These are phyloP conservation scores for Drosophila quadrilineata DNA, from an alignment of 1,140 invertebrate species.

Conservation along the genomic window DNA sequence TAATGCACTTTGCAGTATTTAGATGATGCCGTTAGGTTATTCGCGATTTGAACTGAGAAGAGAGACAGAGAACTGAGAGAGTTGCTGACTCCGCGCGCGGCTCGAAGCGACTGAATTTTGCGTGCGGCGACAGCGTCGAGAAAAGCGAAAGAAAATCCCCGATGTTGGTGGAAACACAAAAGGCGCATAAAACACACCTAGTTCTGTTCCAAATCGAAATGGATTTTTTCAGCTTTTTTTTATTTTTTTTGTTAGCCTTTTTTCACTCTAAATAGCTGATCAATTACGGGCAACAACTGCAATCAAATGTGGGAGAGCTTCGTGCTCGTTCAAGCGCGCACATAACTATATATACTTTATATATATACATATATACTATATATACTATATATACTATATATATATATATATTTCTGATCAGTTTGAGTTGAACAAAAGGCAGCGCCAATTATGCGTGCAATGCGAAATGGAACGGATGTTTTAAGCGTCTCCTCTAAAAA, in stretches of 20 bases:
- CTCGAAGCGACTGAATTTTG: conserved; percentile 78
- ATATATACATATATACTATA: neutral
- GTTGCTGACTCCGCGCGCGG: conserved; percentile 77
- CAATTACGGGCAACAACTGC: conserved; percentile 67
- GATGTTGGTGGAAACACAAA: conserved; percentile 41
- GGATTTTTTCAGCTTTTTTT: neutral
- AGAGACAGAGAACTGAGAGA: conserved; percentile 45
- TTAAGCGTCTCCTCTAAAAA: too few species aligned
- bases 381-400: neutral
- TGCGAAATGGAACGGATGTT: conserved; percentile 77
- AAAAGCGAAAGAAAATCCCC: conserved; percentile 59
- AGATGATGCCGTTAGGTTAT: neutral
- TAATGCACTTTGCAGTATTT: neutral
- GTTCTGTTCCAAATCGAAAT: conserved; percentile 14
- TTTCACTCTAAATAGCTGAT: conserved; percentile 68
- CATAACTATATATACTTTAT: conserved; percentile 4
- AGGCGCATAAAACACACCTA: conserved; percentile 68
- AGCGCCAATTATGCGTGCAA: conserved; percentile 76
- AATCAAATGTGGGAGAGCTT: conserved; percentile 57
- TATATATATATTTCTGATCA: neutral
- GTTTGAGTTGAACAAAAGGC: conserved; percentile 17
- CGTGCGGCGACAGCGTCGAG: conserved; percentile 70
- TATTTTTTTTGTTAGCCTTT: conserved; percentile 19
- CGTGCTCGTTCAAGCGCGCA: conserved; percentile 68
- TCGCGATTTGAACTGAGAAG: conserved; percentile 30